phyloP scores from a whole-genome alignment of 2,113 vertebrate genomes.

The Isichthys henryi region DNA sequence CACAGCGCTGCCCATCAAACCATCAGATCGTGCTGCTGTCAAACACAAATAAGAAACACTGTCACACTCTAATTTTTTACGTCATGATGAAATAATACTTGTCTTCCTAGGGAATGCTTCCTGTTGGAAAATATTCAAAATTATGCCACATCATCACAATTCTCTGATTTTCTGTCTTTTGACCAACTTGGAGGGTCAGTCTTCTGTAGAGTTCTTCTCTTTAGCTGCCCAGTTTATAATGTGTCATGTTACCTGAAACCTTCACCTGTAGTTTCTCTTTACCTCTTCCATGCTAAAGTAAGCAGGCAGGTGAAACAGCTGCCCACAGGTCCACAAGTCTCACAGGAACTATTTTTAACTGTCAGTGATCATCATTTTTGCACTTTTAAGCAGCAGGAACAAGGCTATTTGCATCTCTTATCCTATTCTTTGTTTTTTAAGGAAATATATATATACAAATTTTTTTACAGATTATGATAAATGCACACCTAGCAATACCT shows the following conservation, averaged over 20 bases:
- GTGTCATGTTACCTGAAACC: neutral
- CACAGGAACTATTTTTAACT: neutral
- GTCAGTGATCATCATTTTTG: neutral
- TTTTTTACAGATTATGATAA: neutral
- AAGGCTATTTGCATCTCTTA: neutral
- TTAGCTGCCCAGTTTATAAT: neutral
- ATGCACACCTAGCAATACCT: neutral
- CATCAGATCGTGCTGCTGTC: neutral
- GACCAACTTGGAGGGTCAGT: neutral
- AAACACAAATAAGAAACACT: neutral
- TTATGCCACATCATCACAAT: neutral
- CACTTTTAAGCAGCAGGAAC: neutral
- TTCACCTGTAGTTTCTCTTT: neutral
- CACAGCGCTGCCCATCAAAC: neutral
- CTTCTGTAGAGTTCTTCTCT: neutral
- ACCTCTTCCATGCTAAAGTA: neutral
- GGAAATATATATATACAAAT: neutral
- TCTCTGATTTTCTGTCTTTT: neutral
- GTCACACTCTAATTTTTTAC: neutral
- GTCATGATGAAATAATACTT: neutral
- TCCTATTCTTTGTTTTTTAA: neutral
- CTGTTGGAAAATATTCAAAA: neutral
- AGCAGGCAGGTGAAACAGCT: neutral
- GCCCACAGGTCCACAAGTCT: neutral
- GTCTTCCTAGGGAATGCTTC: neutral